Percentiles rank a stretch among this genome's conserved stretches.
These are phyloP conservation scores for Alsophila aescularia DNA, from an alignment of 2,888 invertebrate genomes.

Conservation along the genomic window DNA sequence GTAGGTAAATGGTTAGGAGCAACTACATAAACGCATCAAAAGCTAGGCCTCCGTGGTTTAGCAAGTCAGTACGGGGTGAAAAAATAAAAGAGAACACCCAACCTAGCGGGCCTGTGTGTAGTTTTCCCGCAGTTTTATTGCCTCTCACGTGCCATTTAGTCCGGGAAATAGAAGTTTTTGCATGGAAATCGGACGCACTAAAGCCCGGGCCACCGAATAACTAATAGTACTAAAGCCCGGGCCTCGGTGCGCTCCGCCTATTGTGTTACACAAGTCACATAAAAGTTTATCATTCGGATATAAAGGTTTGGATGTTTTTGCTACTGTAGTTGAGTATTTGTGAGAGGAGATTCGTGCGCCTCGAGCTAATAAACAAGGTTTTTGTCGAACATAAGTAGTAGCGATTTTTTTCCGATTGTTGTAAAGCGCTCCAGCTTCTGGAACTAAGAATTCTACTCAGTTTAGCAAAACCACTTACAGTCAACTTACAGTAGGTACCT, in stretches of 20 bases:
- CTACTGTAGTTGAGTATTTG: conserved; percentile 30
- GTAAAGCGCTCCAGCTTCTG: background rate
- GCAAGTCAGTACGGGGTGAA: conserved; percentile 52
- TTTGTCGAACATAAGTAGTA: conserved; percentile 1
- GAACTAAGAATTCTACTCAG: no score
- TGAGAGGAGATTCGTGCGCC: conserved; percentile 6
- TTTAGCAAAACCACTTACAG: no score
- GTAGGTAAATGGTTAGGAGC: no score
- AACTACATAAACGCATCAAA: background rate
- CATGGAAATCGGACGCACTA: conserved; percentile 83
- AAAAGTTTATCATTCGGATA: conserved; percentile 79
- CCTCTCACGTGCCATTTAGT: conserved; percentile 82
- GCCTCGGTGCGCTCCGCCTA: conserved; percentile 67
- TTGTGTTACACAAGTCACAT: conserved; percentile 76
- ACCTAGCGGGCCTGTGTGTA: conserved; percentile 59
- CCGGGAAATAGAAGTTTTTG: conserved; percentile 84
- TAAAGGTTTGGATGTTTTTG: conserved; percentile 60
- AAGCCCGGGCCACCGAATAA: conserved; percentile 53
- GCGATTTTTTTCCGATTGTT: conserved; percentile 1
- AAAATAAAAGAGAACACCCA: conserved; percentile 58
- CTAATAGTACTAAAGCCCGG: conserved; percentile 67
- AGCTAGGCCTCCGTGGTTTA: conserved; percentile 23
- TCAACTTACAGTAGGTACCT: no score
- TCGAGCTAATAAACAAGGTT: conserved; percentile 11
- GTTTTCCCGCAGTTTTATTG: conserved; percentile 80